Conservation (phyloP, 2,797 vertebrate genomes). For the Acanthopagrus latus region DNA sequence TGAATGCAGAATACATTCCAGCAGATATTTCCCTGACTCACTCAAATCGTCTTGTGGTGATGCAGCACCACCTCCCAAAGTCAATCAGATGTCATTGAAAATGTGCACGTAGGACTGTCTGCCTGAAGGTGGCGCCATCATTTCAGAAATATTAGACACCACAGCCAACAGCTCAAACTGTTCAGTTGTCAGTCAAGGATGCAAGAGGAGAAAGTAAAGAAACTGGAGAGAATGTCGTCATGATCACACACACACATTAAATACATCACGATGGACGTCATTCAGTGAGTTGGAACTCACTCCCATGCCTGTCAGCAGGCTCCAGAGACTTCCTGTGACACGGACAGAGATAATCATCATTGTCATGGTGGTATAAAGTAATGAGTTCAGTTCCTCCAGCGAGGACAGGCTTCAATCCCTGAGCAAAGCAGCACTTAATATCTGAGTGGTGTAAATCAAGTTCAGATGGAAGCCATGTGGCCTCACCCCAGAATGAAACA, state of each 20-base stretch:
- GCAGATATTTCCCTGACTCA: neutral
- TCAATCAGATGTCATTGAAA: conserved; percentile 11
- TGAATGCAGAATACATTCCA: neutral
- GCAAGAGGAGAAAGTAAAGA: neutral
- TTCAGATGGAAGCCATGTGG: conserved; percentile 47
- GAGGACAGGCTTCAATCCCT: conserved; percentile 9
- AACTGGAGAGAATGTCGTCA: neutral
- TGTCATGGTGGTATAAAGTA: neutral
- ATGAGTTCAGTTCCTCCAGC: neutral
- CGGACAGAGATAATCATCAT: neutral
- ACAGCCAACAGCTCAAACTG: neutral
- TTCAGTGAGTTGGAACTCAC: neutral
- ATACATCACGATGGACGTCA: too few relatives aligned
- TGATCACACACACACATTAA: neutral
- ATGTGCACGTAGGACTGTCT: conserved; percentile 1
- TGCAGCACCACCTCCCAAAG: conserved; percentile 34
- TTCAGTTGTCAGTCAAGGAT: neutral
- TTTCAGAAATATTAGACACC: conserved; percentile 2
- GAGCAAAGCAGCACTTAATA: conserved; percentile 12
- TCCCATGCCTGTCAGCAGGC: neutral
- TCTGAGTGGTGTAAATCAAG: conserved; percentile 18
- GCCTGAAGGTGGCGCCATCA: conserved; percentile 63
- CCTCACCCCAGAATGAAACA: conserved; percentile 42
- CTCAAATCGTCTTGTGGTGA: neutral
- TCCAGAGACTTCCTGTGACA: neutral